Conservation (phyloP, 2,113 vertebrate species). For the Delphinus delphis region DNA sequence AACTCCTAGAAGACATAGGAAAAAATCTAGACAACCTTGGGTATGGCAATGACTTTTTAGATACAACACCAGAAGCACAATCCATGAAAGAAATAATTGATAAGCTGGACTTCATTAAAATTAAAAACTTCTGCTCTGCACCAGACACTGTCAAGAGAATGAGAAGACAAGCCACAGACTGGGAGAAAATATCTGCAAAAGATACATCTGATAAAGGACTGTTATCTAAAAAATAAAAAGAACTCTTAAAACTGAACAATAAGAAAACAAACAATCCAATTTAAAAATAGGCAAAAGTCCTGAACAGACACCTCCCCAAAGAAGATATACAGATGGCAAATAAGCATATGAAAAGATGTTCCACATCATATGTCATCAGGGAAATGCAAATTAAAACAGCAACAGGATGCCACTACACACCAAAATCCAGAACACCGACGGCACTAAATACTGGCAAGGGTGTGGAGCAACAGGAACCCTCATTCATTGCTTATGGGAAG, state of each 20-base stretch:
- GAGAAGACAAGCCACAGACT: neutral
- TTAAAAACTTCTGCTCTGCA: neutral
- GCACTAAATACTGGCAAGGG: neutral
- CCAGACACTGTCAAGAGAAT: neutral
- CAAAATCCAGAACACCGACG: neutral
- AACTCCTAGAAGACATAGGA: neutral
- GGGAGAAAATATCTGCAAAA: constrained; percentile 3
- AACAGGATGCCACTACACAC: neutral
- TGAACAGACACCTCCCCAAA: neutral
- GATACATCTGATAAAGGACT: neutral
- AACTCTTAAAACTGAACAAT: neutral
- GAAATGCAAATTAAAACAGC: neutral
- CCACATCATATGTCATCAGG: neutral
- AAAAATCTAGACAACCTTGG: neutral
- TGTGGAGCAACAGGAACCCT: neutral
- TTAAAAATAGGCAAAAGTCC: neutral
- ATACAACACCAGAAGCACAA: neutral
- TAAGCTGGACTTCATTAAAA: neutral
- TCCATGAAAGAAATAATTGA: neutral
- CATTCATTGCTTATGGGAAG: neutral
- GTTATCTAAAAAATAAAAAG: neutral
- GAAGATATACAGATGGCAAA: neutral
- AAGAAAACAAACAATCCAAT: neutral
- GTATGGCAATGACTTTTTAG: neutral
- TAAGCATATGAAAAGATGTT: neutral